phyloP scores from a whole-genome alignment of 2,888 invertebrate species.

The Morpho helenor region DNA sequence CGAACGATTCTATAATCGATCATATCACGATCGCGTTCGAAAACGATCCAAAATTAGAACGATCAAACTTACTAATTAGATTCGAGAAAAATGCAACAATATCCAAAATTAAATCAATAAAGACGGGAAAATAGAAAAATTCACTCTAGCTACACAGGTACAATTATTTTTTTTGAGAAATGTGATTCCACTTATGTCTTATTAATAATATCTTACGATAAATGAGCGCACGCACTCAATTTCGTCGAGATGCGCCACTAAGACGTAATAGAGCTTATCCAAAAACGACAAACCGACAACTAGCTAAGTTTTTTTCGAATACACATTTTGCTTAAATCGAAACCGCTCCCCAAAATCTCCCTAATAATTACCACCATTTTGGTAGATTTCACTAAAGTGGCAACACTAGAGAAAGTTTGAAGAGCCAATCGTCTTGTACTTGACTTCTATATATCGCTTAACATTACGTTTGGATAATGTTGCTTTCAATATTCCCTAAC shows the following conservation, averaged over 20 bases:
- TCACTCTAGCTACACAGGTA: slow-evolving; percentile 77
- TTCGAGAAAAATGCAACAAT: slow-evolving; percentile 50
- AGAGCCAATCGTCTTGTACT: slow-evolving; percentile 23
- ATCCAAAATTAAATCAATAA: slow-evolving; percentile 48
- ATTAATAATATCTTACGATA: slow-evolving; percentile 55
- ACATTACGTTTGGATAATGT: slow-evolving; percentile 58
- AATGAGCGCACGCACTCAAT: slow-evolving; percentile 39
- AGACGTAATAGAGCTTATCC: slow-evolving; percentile 44
- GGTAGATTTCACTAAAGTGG: slow-evolving; percentile 21
- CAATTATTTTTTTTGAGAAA: slow-evolving; percentile 35
- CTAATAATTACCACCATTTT: slow-evolving; percentile 29
- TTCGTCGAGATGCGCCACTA: slow-evolving; percentile 32
- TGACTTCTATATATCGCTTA: slow-evolving; percentile 57
- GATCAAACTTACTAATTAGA: slow-evolving; percentile 23
- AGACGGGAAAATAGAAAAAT: slow-evolving; percentile 52
- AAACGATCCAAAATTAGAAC: slow-evolving; percentile 16
- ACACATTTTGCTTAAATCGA: slow-evolving; percentile 69
- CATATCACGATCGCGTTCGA: slow-evolving; percentile 4
- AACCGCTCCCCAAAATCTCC: slow-evolving; percentile 33
- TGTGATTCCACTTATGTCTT: slow-evolving; percentile 64
- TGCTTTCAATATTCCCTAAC: slow-evolving; percentile 38
- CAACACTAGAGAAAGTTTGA: slow-evolving; percentile 32
- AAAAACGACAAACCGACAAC: slow-evolving; percentile 63
- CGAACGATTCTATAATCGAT: slow-evolving; percentile 18
- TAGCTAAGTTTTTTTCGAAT: slow-evolving; percentile 61